Evolutionary conservation across 1,140 invertebrate species (phyloP).

Genomic region (Melipona quadrifasciata): DNA sequence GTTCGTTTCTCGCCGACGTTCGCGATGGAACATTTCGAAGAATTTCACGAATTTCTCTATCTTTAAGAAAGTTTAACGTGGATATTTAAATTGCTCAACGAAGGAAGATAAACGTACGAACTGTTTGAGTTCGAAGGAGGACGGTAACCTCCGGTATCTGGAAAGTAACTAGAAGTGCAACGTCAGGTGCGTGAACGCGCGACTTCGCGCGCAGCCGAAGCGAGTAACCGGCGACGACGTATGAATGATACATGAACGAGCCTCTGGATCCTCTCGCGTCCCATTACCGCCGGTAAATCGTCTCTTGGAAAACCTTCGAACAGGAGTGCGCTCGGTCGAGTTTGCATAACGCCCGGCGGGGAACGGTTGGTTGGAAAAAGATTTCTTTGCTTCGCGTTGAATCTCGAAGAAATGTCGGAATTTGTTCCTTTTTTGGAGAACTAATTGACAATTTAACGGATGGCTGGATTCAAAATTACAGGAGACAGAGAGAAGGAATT

Average conservation of each 20-base stretch:
- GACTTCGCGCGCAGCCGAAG: slow-evolving; percentile 46
- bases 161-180: slow-evolving; percentile 35
- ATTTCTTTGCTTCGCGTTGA: slow-evolving; percentile 21
- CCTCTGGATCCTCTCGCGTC: slow-evolving; percentile 60
- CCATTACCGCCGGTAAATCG: slow-evolving; percentile 65
- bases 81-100: not conserved
- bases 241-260: slow-evolving; percentile 71
- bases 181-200: slow-evolving; percentile 45
- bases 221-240: slow-evolving; percentile 60
- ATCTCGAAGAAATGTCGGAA: not conserved
- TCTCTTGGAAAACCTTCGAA: slow-evolving; percentile 62
- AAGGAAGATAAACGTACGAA: slow-evolving; percentile 6
- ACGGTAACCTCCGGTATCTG: not conserved
- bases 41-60: no score
- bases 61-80: no score
- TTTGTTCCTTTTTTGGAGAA: no score
- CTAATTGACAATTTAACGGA: not conserved
- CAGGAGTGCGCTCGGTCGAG: slow-evolving; percentile 53
- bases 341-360: slow-evolving; percentile 58
- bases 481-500: not conserved
- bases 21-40: no score
- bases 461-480: no score
- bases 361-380: slow-evolving; percentile 15
- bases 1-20: no score
- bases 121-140: not conserved